Base-by-base conservation (phyloP, 2,113 vertebrate species). In the Lagenorhynchus albirostris region DNA sequence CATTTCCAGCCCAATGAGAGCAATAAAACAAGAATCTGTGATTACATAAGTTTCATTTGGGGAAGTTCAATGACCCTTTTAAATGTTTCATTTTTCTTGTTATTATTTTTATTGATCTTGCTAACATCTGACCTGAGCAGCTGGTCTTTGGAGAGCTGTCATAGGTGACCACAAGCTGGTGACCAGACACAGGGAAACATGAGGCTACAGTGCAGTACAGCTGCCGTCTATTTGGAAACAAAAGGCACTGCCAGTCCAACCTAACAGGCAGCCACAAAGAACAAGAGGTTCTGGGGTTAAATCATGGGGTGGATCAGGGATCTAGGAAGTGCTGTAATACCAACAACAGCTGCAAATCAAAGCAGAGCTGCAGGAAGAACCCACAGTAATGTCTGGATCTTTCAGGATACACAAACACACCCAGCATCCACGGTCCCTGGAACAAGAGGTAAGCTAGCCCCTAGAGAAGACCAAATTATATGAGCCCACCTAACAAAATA, bases 1-100 rank as follows among this genome's bases (percentile, higher is more conserved):
- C 82, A 95, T 85, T 81, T 89, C 71, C 62, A 83, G 73, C 38
- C 70, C 70, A 93, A 65, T 26, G n/a, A 91, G n/a, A 95, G 18
- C 77, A 95, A 55, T 83, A 91, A 77, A 86, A 89, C 44, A 77
- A 71, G 15, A 84, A 67, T 79, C 67, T 55, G 33, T 93, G 89
- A 96, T 93, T 89, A 81, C 17, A 82, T 65, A 96, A 67, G 60
- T 77, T 96, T 53, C 53, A 85, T 81, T 95, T 94, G 9, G 10
- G 95, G 80, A 94, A 76, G 44, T 93, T 93, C 95, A 81, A 62
- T 73, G 81, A 94, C 84, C 91, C 79, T 94, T 89, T 94, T 96
- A 60, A 84, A 95, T 65, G 65, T 91, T 95, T 93, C 88, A 65
- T 95, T 90, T 96, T 91, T 87, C 89, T 89, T 58, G 7, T 55